Base-by-base conservation (phyloP, 2,888 invertebrate genomes). In the Polydrusus cervinus region DNA sequence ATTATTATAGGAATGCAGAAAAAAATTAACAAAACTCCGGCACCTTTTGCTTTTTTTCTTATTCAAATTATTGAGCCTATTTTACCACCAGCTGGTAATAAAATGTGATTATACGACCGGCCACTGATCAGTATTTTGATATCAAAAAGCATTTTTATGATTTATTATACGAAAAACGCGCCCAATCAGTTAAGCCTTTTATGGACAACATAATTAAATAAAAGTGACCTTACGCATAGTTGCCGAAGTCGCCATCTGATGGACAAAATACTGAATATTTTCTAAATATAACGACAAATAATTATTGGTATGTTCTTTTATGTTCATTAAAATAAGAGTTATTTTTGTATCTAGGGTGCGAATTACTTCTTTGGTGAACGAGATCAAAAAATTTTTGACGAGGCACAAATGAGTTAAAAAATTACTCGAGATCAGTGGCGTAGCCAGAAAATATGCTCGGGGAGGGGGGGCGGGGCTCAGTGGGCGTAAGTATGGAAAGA, bases 131-230 rank as follows among this genome's bases (percentile, higher is more conserved):
- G 13, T 64, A 49, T 61, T 71, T 75, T 75, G 75, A 75, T 75
- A 75, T 75, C 75, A 75, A 70, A 71, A 75, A 38, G 65, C 30
- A 51, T 66, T 75, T 74, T 75, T 71, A 71, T 75, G 75, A 75
- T 75, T 75, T 75, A 75, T 75, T 75, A 62, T 43, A 20, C 65
- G 51, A 14, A 20, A 20, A 66, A 38, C 75, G 18, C 67, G 62
- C 66, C 66, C 71, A 67, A 75, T 75, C 75, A 75, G 75, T 75
- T 75, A 75, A 75, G 62, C 75, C 75, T 66, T 71, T 71, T 75
- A 75, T 71, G 71, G 75, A 68, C 43, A 75, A 75, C 75, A 30
- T 71, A 75, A 75, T 75, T 75, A 67, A 71, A 75, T 70, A 75
- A 71, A 62, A 57, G 45, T 40, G 61, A 61, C 70, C 70, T 68